phyloP scores from a whole-genome alignment of 37 sponge, comb jelly and placozoan species.

The Spongia lamella region DNA sequence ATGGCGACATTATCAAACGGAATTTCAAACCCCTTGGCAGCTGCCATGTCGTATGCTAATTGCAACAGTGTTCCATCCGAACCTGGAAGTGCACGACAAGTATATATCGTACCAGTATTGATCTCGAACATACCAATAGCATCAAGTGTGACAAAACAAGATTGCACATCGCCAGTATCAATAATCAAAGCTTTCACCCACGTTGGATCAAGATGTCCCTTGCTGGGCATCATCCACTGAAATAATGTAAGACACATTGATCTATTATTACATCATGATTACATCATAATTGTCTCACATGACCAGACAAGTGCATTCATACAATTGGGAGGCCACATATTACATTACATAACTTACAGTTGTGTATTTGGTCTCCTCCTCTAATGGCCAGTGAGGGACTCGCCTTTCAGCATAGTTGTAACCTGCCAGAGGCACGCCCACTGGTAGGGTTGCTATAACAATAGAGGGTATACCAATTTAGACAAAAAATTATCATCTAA shows the following conservation, averaged over 20 bases:
- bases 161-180: neutral
- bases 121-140: conserved; percentile 30
- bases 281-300: too few relatives aligned
- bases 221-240: conserved; percentile 50
- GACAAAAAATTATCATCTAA: too few relatives aligned
- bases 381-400: conserved; percentile 20
- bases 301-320: too few relatives aligned
- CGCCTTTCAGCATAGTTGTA: conserved; percentile 18
- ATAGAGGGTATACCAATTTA: too few relatives aligned
- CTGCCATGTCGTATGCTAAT: conserved; percentile 42
- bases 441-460: conserved; percentile 42
- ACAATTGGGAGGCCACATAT: too few relatives aligned
- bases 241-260: too few relatives aligned
- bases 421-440: conserved; percentile 38
- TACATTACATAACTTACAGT: conserved; percentile 17
- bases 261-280: too few relatives aligned
- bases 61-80: conserved; percentile 32
- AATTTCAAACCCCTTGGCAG: conserved; percentile 8
- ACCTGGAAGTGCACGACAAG: neutral
- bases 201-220: conserved; percentile 34
- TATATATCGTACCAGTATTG: too few relatives aligned
- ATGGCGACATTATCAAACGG: conserved; percentile 24
- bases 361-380: conserved; percentile 30
- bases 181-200: conserved; percentile 41
- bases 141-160: conserved; percentile 51